Base-by-base conservation (phyloP, 2,113 vertebrate genomes). In the Dasypus novemcinctus region DNA sequence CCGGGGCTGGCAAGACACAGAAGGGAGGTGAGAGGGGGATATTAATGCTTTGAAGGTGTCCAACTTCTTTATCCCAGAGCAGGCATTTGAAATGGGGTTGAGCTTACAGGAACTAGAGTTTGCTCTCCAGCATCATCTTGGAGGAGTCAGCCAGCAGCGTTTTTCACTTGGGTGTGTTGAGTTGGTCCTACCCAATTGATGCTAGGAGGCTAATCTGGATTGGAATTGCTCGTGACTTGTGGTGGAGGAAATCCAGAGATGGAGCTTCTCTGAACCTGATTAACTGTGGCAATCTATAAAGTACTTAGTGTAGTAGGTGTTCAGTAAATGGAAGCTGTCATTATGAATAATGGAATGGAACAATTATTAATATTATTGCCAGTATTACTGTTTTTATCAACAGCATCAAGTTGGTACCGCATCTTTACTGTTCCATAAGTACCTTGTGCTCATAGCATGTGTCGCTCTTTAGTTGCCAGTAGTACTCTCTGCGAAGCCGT, bases 41-140 rank as follows among this genome's bases (percentile, higher is more conserved):
- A 23, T 79, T 76, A 69, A 61, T 54, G 18, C 78, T 68, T 69
- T 38, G 61, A 97, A 57, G 43, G 61, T 41, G 14, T 74, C 66
- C 68, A 49, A 29, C 74, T 93, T 71, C 68, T 64, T 75, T 13
- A 63, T 76, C 21, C 71, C 71, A 54, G 64, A 74, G 93, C 74
- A 91, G 46, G 17, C 21, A 18, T 83, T 93, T 52, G 66, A 92
- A 93, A 87, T 79, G 66, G 41, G 57, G 74, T 91, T 61, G 71
- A 80, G 25, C 52, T 61, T 66, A 54, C 25, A 13, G 33, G 49
- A 64, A 49, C 46, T 59, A 8, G 33, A 38, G 21, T 79, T 91
- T 36, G 36, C 27, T 38, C 25, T 29, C 23, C 1, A 43, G 38
- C 27, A 1, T 61, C 31, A 7, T 79, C 33, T 63, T 27, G 68